Percentiles rank a stretch among this genome's conserved stretches.
Evolutionary conservation across 2,113 vertebrate species (phyloP).

Genomic region (Brienomyrus brachyistius): DNA sequence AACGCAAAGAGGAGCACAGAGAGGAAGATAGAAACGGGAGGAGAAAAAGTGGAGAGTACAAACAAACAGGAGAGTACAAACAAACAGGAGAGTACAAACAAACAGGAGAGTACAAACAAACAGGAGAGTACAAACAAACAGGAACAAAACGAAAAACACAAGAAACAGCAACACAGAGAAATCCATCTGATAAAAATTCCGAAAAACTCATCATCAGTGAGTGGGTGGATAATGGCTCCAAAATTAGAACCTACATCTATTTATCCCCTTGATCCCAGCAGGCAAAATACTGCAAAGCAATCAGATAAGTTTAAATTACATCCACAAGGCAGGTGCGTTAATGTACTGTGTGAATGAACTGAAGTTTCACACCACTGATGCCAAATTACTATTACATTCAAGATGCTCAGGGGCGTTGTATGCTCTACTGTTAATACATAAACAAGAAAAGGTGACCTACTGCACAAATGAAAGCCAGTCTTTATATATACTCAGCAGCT

Average conservation of each 20-base stretch:
- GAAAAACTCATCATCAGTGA: neutral
- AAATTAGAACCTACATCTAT: neutral
- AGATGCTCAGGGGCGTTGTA: neutral
- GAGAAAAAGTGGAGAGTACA: neutral
- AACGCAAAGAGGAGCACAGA: too few relatives aligned
- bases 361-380: neutral
- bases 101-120: too few relatives aligned
- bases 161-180: neutral
- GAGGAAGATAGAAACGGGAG: neutral
- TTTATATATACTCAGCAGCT: neutral
- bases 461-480: neutral
- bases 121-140: neutral
- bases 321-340: neutral
- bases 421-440: neutral
- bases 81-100: neutral
- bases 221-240: constrained; percentile 2
- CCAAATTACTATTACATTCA: neutral
- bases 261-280: neutral
- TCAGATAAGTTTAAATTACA: constrained; percentile 3
- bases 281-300: neutral
- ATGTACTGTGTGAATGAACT: constrained; percentile 1
- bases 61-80: neutral
- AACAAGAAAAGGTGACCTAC: neutral
- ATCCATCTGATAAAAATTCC: neutral
- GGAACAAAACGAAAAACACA: neutral